Evolutionary conservation across 2,888 invertebrate species (phyloP), one percentile per base, ranked within the genome.

Genomic region (Drosophila ezoana): DNA sequence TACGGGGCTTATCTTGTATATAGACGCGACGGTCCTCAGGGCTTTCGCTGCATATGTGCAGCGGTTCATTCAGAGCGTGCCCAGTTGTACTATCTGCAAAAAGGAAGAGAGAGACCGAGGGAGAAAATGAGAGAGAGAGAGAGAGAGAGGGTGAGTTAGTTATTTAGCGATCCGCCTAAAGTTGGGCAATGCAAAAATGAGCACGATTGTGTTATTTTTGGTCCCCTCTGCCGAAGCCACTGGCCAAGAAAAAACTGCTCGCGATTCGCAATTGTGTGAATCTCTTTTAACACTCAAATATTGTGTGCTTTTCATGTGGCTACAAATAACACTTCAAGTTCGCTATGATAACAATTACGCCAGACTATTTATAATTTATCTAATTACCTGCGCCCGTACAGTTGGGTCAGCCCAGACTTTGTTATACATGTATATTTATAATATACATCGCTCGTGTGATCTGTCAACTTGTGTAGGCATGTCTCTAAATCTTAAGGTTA

Each of bases 21-120:
- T 89, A 91, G 49, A 79, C 63, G 8, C 92, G 90, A 5, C 79
- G 81, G 78, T 92, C 92, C n/a, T 81, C 75, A 53, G 82, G 80
- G 60, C 79, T 86, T 64, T 92, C 92, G 58, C 87, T 89, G 74
- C 92, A 92, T 10, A 91, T 79, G 62, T 64, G 58, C 48, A 84
- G 60, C 23, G 80, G 62, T 72, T 81, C 74, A 68, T 81, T 81
- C 59, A 85, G 62, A 53, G 78, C 76, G 59, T 78, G 77, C 10
- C 64, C 51, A 48, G 41, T 77, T 43, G 69, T 49, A 37, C 69
- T 53, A 63, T 89, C 90, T 90, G 69, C 14, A 74, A 72, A 35
- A 45, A 2, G 28, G 28, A 8, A 28, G 8, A 28, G 2, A 8
- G 8, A 28, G 28, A 28, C 6, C 6, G n/a, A n/a, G n/a, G n/a